These are phyloP conservation scores for Delphinus delphis DNA, from an alignment of 2,113 vertebrate genomes.

Conservation along the genomic window DNA sequence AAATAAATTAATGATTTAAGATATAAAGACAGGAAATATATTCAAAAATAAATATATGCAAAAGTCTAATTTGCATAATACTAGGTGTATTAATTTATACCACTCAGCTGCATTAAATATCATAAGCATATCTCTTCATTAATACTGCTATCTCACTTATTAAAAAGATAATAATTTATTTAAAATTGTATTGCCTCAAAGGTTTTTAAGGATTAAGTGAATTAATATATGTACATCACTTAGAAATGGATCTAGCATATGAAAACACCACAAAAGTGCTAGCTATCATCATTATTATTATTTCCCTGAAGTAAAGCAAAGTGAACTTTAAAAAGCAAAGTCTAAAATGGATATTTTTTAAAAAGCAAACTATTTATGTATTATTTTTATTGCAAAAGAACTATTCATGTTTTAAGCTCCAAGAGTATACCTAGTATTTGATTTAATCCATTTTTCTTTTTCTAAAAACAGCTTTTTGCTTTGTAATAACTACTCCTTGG, in stretches of 20 bases:
- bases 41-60: background rate
- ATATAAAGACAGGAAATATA: background rate
- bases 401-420: background rate
- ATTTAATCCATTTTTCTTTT: background rate
- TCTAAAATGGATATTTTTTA: background rate
- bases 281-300: background rate
- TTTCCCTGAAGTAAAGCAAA: background rate
- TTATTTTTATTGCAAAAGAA: background rate
- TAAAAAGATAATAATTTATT: conserved; percentile 13
- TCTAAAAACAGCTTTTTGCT: background rate
- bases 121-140: background rate
- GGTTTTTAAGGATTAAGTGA: background rate
- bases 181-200: background rate
- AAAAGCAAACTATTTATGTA: background rate
- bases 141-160: background rate
- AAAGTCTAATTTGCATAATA: background rate
- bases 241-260: background rate
- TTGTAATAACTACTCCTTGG: background rate
- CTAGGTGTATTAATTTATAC: background rate
- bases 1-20: background rate
- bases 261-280: background rate
- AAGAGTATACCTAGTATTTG: background rate
- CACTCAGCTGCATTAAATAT: background rate
- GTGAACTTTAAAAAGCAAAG: background rate
- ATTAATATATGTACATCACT: background rate